Evolutionary conservation across 2,797 vertebrate species (phyloP).

Genomic region (Eleutherodactylus coqui): DNA sequence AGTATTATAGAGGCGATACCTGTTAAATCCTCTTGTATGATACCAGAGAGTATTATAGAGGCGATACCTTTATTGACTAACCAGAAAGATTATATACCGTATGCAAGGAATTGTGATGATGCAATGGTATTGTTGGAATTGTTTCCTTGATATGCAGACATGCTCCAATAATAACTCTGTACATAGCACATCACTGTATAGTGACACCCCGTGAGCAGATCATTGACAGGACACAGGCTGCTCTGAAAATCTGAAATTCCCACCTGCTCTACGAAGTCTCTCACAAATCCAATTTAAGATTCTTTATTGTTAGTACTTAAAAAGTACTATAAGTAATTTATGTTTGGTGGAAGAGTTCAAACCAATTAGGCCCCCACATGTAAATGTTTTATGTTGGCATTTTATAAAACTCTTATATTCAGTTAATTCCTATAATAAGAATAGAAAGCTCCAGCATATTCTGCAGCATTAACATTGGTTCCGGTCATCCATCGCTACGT

Average conservation of each 20-base stretch:
- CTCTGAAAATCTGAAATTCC: not conserved
- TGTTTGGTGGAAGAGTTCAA: not conserved
- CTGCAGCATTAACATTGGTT: too few relatives aligned
- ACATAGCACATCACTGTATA: slow-evolving; percentile 16
- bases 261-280: not conserved
- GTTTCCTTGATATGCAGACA: not conserved
- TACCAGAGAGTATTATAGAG: too few relatives aligned
- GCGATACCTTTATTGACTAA: too few relatives aligned
- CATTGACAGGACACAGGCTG: slow-evolving; percentile 8
- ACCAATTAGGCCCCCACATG: not conserved
- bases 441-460: too few relatives aligned
- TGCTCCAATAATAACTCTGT: slow-evolving; percentile 4
- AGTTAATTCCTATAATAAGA: too few relatives aligned
- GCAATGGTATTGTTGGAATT: not conserved
- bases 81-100: not conserved
- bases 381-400: too few relatives aligned
- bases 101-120: not conserved
- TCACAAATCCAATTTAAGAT: not conserved
- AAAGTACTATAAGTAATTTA: not conserved
- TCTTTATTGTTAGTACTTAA: not conserved
- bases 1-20: too few relatives aligned
- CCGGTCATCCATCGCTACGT: too few relatives aligned
- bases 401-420: too few relatives aligned
- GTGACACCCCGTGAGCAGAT: not conserved
- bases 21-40: too few relatives aligned